These are phyloP conservation scores for Echiichthys vipera DNA, from an alignment of 2,797 vertebrate genomes.

Conservation along the genomic window DNA sequence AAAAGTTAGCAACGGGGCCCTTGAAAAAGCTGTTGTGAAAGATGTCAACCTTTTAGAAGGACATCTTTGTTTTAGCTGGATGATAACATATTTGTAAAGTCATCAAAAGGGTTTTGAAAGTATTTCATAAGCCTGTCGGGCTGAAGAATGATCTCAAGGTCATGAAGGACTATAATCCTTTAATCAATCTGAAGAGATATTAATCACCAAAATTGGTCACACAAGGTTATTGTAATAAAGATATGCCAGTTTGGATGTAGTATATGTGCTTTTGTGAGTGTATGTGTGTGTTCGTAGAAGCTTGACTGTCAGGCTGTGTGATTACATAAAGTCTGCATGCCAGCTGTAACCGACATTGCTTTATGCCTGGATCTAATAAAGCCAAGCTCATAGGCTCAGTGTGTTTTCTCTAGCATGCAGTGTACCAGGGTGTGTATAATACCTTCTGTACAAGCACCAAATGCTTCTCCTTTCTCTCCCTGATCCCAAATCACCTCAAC, in stretches of 20 bases:
- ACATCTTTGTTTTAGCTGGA: neutral
- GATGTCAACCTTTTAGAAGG: neutral
- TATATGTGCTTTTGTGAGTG: conserved; percentile 4
- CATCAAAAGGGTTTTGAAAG: neutral
- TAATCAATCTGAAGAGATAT: neutral
- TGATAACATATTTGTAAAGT: neutral
- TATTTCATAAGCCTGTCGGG: neutral
- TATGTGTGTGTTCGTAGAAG: conserved; percentile 46
- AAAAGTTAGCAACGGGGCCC: neutral
- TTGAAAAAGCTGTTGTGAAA: neutral
- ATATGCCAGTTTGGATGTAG: conserved; percentile 1
- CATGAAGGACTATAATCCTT: neutral
- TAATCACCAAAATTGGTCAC: neutral
- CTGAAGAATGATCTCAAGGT: neutral
- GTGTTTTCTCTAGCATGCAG: conserved; percentile 75
- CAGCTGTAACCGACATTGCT: conserved; percentile 70
- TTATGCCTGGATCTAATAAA: conserved; percentile 76
- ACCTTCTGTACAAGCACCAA: conserved; percentile 69
- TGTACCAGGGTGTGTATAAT: conserved; percentile 75
- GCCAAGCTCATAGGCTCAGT: conserved; percentile 72
- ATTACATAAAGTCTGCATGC: conserved; percentile 70
- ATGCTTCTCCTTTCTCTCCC: conserved; percentile 43
- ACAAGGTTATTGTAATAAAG: conserved; percentile 3
- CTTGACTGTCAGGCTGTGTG: conserved; percentile 54
- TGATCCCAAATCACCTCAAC: conserved; percentile 54